Conservation (phyloP, 2,888 invertebrate genomes). For the Sericinus montela region DNA sequence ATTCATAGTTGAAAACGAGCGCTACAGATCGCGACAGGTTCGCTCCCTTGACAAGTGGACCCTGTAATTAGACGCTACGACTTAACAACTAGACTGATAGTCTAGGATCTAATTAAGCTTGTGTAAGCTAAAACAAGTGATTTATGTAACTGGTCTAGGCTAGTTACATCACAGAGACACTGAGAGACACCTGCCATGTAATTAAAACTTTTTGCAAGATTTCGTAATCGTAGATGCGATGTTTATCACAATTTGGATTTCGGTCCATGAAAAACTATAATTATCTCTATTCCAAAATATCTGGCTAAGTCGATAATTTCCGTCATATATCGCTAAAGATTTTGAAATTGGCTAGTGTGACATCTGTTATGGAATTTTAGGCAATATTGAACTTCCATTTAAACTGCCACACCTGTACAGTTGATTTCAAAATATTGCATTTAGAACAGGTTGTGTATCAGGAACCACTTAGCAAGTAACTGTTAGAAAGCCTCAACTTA, state of each 20-base stretch:
- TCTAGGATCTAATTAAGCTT: slow-evolving; percentile 4
- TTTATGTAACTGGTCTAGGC: slow-evolving; percentile 8
- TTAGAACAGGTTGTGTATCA: background rate
- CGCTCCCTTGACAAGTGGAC: background rate
- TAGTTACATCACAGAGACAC: background rate
- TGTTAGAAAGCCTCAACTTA: slow-evolving; percentile 1
- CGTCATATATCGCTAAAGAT: too few relatives aligned
- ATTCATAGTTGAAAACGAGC: too few relatives aligned
- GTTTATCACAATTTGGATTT: too few relatives aligned
- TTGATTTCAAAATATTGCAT: background rate
- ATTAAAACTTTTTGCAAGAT: too few relatives aligned
- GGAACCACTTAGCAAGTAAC: background rate
- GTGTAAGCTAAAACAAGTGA: background rate
- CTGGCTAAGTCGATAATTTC: too few relatives aligned
- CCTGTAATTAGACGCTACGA: background rate
- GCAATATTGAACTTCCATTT: background rate
- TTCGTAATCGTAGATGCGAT: too few relatives aligned
- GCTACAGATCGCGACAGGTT: background rate
- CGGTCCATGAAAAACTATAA: too few relatives aligned
- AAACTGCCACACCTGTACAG: background rate
- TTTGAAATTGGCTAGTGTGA: background rate
- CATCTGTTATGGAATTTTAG: too few relatives aligned
- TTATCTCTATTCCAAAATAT: too few relatives aligned
- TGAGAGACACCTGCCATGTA: too few relatives aligned
- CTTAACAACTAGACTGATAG: slow-evolving; percentile 7